A percentile compares a stretch with the other conserved stretches of the same genome.
phyloP scores from a whole-genome alignment of 2,888 invertebrate genomes.

The Gandaritis pyraliata region DNA sequence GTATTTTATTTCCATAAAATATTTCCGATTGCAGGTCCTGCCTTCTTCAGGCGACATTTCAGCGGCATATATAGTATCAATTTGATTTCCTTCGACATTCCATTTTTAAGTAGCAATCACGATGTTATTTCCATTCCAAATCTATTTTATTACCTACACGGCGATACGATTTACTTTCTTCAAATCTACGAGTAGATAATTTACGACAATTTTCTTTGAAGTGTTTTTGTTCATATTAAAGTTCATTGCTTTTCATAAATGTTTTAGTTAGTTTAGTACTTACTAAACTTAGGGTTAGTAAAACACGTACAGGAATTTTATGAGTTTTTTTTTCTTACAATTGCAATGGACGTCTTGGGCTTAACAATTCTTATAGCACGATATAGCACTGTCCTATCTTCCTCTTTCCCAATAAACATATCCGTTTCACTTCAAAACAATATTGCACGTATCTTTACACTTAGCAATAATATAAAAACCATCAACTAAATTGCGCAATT shows the following conservation, averaged over 20 bases:
- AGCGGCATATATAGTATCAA: constrained; percentile 66
- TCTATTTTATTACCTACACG: constrained; percentile 41
- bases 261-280: no score
- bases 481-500: constrained; percentile 23
- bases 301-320: no score
- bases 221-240: no score
- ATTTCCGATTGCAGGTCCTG: constrained; percentile 37
- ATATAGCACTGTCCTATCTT: not conserved
- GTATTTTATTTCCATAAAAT: constrained; percentile 4
- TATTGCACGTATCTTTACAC: constrained; percentile 30
- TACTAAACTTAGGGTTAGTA: no score
- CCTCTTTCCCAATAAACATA: constrained; percentile 13
- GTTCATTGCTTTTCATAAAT: no score
- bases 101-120: constrained; percentile 78
- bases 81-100: constrained; percentile 70
- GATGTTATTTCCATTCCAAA: constrained; percentile 61
- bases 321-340: no score
- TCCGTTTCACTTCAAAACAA: constrained; percentile 15
- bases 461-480: constrained; percentile 16
- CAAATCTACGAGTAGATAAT: constrained; percentile 2
- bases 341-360: no score
- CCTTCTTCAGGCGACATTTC: constrained; percentile 59
- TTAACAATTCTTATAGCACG: no score
- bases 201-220: no score
- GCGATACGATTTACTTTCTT: constrained; percentile 32